These are phyloP conservation scores for Agrochola circellaris DNA, from an alignment of 2,888 invertebrate genomes.

Conservation along the genomic window DNA sequence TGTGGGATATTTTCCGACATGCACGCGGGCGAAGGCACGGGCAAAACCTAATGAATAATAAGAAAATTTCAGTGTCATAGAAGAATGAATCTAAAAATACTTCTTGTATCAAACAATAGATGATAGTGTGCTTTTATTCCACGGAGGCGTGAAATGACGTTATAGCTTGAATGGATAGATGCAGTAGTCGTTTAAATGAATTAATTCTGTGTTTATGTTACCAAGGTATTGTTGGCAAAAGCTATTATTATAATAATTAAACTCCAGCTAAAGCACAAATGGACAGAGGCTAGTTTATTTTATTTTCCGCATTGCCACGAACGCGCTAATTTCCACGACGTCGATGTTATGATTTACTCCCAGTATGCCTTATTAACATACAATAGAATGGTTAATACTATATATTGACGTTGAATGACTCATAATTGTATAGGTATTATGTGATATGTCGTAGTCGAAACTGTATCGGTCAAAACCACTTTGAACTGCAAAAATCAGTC, in stretches of 20 bases:
- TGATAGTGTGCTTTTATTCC: not conserved
- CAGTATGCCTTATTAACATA: conserved; percentile 36
- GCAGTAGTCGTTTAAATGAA: not conserved
- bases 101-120: not conserved
- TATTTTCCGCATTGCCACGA: not conserved
- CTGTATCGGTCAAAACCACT: not conserved
- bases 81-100: not conserved
- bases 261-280: not conserved
- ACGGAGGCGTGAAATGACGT: not conserved
- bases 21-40: no score
- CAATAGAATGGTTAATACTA: conserved; percentile 29
- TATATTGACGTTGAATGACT: conserved; percentile 20
- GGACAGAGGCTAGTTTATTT: not conserved
- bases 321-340: not conserved
- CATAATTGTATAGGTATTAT: conserved; percentile 9
- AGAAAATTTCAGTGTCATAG: not conserved
- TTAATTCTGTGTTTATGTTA: not conserved
- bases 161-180: no score
- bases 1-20: no score
- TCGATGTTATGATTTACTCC: not conserved
- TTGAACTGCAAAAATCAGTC: not conserved
- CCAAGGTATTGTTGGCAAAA: not conserved
- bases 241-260: not conserved
- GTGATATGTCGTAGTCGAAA: not conserved
- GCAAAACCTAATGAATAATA: no score